Evolutionary conservation across 1,140 invertebrate genomes (phyloP), one percentile per base, ranked within the genome.

Genomic region (Branchinecta lynchi): DNA sequence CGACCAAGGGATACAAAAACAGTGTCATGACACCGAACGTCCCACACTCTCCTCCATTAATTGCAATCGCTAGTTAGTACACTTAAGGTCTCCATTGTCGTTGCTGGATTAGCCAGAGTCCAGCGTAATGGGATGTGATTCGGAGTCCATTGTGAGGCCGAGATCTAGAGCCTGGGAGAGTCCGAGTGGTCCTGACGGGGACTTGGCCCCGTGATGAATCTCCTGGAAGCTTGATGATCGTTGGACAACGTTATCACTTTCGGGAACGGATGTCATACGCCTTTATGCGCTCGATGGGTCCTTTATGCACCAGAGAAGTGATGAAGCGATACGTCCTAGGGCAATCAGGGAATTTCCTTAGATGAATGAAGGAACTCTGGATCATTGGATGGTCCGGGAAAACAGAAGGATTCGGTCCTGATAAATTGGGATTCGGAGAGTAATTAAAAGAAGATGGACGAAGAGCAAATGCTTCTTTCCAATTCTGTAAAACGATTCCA

Each of bases 91-190:
- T 60, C 51, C 51, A 60, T 60, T 60, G 51, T 60, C 51, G 17
- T 60, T 1, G 12, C 51, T 60, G 17, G 51, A 60, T 60, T 60
- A 60, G 51, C 51, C 51, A 60, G 17, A 60, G 51, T 60, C 51
- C 51, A 60, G 51, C 51, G 51, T 60, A 60, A 60, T 60, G 51
- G 51, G 51, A 60, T 60, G 51, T 60, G 51, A 60, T 60, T 60
- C 51, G 12, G 12, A 60, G 2, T 60, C 51, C 51, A 60, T 60
- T 60, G 51, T 60, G 12, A 60, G 17, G 17, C 51, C 51, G 51
- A 12, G 51, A 60, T 60, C 51, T 60, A 60, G 51, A 60, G 12
- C 51, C 51, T 60, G 51, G 51, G 51, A 60, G 51, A 12, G 51
- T 60, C 51, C 51, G 17, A 60, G 51, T 60, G 51, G 12, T 60